Evolutionary conservation across 2,113 vertebrate genomes (phyloP).

Genomic region (Bubo blakistoni): DNA sequence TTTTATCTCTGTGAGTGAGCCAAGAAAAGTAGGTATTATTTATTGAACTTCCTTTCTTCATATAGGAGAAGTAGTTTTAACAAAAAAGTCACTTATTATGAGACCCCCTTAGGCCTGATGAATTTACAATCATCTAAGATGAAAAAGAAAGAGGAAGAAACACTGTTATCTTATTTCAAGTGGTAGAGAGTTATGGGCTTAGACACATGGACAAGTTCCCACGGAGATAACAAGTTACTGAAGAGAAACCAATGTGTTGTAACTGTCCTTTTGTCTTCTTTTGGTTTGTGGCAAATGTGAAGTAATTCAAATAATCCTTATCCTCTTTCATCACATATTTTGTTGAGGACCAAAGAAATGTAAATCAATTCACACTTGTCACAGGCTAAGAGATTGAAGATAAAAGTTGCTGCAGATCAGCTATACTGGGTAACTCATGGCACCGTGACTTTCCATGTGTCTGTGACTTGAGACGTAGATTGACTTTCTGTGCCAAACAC

Average conservation of each 20-base stretch:
- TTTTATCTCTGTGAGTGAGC: background rate
- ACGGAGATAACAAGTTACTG: background rate
- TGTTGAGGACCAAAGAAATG: slow-evolving; percentile 19
- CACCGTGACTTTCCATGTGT: background rate
- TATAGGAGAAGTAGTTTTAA: background rate
- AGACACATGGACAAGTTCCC: background rate
- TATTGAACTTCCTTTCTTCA: background rate
- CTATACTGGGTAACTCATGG: slow-evolving; percentile 23
- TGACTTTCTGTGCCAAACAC: background rate
- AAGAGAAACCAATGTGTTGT: background rate
- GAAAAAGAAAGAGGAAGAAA: background rate
- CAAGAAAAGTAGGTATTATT: background rate
- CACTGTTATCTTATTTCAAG: background rate
- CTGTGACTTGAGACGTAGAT: background rate
- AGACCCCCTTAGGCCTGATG: background rate
- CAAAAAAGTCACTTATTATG: background rate
- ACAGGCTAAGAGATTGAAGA: slow-evolving; percentile 38
- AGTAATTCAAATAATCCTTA: slow-evolving; percentile 35
- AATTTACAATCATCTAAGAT: background rate
- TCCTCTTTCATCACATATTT: slow-evolving; percentile 18
- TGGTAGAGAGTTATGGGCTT: background rate
- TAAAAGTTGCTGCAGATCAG: background rate
- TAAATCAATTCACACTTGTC: slow-evolving; percentile 51
- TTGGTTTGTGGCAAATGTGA: background rate
- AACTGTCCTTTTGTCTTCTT: background rate